Percentiles rank a stretch among this genome's conserved stretches.
Conservation (phyloP, 2,888 invertebrate species). For the Leuctra nigra region DNA sequence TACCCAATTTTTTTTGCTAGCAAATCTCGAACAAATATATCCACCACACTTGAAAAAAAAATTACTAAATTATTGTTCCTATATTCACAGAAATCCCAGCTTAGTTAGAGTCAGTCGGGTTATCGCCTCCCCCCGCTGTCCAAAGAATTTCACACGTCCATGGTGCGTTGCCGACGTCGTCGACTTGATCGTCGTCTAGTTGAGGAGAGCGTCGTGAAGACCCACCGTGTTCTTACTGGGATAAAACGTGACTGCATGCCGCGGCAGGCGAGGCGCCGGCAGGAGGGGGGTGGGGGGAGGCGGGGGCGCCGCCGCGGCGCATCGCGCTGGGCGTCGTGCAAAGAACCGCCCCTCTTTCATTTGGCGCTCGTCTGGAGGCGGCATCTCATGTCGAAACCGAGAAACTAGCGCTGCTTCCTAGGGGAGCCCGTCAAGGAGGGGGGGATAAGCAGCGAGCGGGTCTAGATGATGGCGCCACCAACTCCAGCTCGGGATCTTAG, state of each 20-base stretch:
- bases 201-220: too few species aligned
- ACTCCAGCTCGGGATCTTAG: background rate
- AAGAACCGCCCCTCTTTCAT: conserved; percentile 15
- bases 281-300: background rate
- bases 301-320: conserved; percentile 7
- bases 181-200: too few species aligned
- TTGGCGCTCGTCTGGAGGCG: conserved; percentile 20
- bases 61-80: too few species aligned
- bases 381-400: conserved; percentile 24
- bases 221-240: conserved; percentile 5
- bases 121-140: too few species aligned
- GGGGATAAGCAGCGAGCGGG: background rate
- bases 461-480: background rate
- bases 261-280: background rate
- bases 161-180: too few species aligned
- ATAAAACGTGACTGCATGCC: background rate
- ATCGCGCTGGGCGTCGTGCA: conserved; percentile 5
- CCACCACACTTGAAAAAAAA: too few species aligned
- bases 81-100: too few species aligned
- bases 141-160: background rate
- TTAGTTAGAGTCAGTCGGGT: too few species aligned
- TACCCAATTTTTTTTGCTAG: too few species aligned
- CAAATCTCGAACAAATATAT: too few species aligned
- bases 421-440: background rate
- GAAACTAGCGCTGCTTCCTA: conserved; percentile 20